Percentiles rank a stretch among this genome's conserved stretches.
phyloP scores from a whole-genome alignment of 2,797 vertebrate genomes.

The Pseudotriccus pelzelni region DNA sequence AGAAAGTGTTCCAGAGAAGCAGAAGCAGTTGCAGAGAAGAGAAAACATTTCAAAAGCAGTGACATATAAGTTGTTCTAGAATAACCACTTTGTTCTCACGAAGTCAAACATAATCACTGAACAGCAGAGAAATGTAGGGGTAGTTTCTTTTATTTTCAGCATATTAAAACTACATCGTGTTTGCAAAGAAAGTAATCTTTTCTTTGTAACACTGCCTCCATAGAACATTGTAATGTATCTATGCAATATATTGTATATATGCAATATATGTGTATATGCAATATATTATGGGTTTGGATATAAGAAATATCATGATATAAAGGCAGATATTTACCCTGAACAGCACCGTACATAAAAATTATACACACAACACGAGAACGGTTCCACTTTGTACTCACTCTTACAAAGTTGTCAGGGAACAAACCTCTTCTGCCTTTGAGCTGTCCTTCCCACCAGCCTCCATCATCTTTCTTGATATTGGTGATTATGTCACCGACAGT shows the following conservation, averaged over 20 bases:
- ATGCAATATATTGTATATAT: neutral
- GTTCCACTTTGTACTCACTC: slow-evolving; percentile 89
- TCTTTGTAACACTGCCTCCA: neutral
- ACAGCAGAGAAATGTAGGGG: neutral
- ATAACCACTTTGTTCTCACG: neutral
- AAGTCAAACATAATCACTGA: neutral
- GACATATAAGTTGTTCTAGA: neutral
- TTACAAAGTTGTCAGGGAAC: slow-evolving; percentile 99
- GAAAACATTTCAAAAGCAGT: neutral
- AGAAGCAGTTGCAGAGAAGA: neutral
- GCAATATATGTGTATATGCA: neutral
- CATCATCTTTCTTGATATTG: slow-evolving; percentile 95
- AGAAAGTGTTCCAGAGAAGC: neutral
- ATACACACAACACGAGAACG: slow-evolving; percentile 66
- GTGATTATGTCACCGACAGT: slow-evolving; percentile 94
- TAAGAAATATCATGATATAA: neutral
- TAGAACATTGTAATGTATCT: neutral
- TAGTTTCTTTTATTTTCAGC: neutral
- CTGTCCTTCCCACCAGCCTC: slow-evolving; percentile 99
- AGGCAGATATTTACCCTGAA: neutral
- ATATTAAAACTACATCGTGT: neutral
- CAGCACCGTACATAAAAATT: neutral
- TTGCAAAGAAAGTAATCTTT: neutral
- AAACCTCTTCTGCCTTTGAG: slow-evolving; percentile 94
- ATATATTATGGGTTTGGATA: neutral